phyloP scores from a whole-genome alignment of 2,797 vertebrate species.

The Spheniscus humboldti region DNA sequence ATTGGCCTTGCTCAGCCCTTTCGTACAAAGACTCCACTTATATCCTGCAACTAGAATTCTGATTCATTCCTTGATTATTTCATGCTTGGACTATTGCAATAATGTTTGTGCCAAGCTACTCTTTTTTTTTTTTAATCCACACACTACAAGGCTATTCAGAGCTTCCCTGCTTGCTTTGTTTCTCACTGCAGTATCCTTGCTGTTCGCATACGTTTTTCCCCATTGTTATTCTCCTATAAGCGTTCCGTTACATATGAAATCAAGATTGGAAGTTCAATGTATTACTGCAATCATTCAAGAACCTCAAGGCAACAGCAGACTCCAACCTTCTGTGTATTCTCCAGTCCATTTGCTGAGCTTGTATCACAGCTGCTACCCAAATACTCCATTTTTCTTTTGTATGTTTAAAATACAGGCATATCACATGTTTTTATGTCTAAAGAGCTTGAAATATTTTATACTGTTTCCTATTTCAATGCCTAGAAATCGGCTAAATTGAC shows the following conservation, averaged over 20 bases:
- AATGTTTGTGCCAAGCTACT: neutral
- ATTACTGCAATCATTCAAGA: neutral
- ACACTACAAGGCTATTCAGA: neutral
- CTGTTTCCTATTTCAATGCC: neutral
- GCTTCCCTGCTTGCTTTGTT: neutral
- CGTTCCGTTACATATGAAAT: neutral
- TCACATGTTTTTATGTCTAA: neutral
- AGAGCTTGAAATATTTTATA: neutral
- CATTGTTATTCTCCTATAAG: neutral
- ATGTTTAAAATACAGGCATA: neutral
- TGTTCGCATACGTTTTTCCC: neutral
- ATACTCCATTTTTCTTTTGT: neutral
- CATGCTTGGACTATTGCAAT: neutral
- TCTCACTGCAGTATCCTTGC: neutral
- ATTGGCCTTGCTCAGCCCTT: neutral
- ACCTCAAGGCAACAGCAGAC: neutral
- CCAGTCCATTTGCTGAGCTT: neutral
- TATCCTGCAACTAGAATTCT: neutral
- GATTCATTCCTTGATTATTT: slow-evolving; percentile 29
- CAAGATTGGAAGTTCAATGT: neutral
- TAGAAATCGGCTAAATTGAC: neutral
- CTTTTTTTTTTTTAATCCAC: neutral
- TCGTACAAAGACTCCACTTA: neutral
- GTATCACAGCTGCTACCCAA: neutral
- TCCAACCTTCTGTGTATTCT: neutral